Percentiles rank a stretch among this genome's conserved stretches.
phyloP scores from a whole-genome alignment of 2,888 invertebrate species.

The Parochlus steinenii region DNA sequence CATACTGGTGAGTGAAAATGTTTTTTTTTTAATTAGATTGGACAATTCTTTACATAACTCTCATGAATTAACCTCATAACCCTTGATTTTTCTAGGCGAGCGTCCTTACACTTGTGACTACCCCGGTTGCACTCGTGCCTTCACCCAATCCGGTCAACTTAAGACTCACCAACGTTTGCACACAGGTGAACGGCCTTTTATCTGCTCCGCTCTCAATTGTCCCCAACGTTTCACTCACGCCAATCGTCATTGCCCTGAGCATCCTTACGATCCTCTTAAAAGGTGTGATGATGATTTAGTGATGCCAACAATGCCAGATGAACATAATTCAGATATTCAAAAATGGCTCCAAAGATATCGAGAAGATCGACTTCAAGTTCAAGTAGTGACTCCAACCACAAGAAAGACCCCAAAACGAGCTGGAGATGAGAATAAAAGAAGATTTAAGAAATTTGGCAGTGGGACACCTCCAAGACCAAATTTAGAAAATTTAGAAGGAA shows the following conservation, averaged over 20 bases:
- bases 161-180: conserved; percentile 62
- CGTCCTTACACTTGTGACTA: conserved; percentile 57
- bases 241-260: conserved; percentile 55
- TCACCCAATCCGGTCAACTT: conserved; percentile 60
- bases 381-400: too few species aligned
- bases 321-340: conserved; percentile 33
- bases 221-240: conserved; percentile 56
- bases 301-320: conserved; percentile 31
- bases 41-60: neutral
- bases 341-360: conserved; percentile 33
- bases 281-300: conserved; percentile 35
- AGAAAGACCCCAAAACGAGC: conserved; percentile 20
- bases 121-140: conserved; percentile 50
- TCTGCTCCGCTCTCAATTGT: conserved; percentile 45
- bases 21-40: neutral
- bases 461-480: conserved; percentile 13
- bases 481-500: conserved; percentile 10
- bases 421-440: conserved; percentile 23
- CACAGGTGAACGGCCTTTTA: conserved; percentile 52
- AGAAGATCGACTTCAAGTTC: conserved; percentile 15
- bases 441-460: conserved; percentile 1
- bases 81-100: conserved; percentile 36
- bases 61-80: neutral
- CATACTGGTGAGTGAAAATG: conserved; percentile 36
- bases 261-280: conserved; percentile 42